These are phyloP conservation scores for Mus minutoides DNA, from an alignment of 2,797 vertebrate species.

Conservation along the genomic window DNA sequence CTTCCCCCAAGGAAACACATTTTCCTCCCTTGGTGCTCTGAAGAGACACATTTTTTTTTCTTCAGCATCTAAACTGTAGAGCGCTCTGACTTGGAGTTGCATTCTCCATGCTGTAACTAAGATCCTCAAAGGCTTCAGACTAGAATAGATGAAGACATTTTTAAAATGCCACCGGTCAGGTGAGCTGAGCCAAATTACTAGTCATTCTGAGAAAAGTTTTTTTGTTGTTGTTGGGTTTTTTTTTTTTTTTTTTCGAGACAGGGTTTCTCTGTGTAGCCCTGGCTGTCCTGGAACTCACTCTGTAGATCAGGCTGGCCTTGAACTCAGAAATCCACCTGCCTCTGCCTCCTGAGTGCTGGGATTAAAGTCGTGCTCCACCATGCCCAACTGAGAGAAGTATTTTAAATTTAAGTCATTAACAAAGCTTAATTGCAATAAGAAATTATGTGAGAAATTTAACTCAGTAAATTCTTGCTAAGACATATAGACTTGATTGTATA, in stretches of 20 bases:
- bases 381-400: conserved; percentile 5
- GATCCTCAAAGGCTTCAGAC: background rate
- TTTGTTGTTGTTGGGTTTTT: too few relatives aligned
- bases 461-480: background rate
- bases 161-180: background rate
- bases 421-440: background rate
- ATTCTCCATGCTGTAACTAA: background rate
- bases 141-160: background rate
- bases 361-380: too few relatives aligned
- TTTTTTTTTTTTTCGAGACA: too few relatives aligned
- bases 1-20: background rate
- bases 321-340: too few relatives aligned
- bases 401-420: conserved; percentile 15
- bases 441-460: background rate
- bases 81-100: background rate
- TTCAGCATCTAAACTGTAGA: background rate
- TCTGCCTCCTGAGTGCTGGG: too few relatives aligned
- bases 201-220: background rate
- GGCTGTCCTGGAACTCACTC: too few relatives aligned
- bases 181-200: background rate
- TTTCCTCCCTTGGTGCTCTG: background rate
- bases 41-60: background rate
- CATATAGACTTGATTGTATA: background rate
- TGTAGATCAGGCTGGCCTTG: too few relatives aligned
- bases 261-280: too few relatives aligned